phyloP scores from a whole-genome alignment of 2,888 invertebrate genomes.

The Chymomyza amoena region DNA sequence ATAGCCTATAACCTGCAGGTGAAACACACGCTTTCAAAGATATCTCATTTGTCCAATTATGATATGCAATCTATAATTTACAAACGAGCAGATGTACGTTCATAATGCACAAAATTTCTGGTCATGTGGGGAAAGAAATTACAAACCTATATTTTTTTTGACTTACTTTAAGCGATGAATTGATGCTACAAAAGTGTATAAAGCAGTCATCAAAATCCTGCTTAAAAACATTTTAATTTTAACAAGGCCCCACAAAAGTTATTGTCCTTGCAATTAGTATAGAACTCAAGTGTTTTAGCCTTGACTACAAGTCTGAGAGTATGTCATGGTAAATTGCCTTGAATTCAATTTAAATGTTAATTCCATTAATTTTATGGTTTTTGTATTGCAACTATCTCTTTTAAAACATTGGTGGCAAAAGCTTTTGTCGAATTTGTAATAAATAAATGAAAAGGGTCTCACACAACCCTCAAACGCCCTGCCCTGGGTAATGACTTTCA shows the following conservation, averaged over 20 bases:
- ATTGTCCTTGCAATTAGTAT: slow-evolving; percentile 11
- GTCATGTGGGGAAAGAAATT: too few relatives aligned
- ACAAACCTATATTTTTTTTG: too few relatives aligned
- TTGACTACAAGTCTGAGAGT: slow-evolving; percentile 25
- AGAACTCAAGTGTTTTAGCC: slow-evolving; percentile 23
- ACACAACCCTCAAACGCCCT: slow-evolving; percentile 27
- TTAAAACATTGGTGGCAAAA: neutral
- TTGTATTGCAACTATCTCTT: slow-evolving; percentile 29
- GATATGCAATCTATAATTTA: too few relatives aligned
- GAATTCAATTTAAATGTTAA: slow-evolving; percentile 57
- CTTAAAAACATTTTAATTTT: neutral
- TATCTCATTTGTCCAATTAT: too few relatives aligned
- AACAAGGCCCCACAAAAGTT: slow-evolving; percentile 52
- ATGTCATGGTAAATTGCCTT: slow-evolving; percentile 38
- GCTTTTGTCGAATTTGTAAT: neutral
- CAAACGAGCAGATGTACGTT: too few relatives aligned
- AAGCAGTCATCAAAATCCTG: too few relatives aligned
- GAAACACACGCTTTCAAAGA: too few relatives aligned
- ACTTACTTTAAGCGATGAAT: too few relatives aligned
- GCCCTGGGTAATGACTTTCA: slow-evolving; percentile 67
- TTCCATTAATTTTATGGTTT: slow-evolving; percentile 65
- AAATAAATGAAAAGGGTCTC: slow-evolving; percentile 4
- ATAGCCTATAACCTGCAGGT: too few relatives aligned
- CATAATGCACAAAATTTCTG: too few relatives aligned
- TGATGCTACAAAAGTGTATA: too few relatives aligned